Evolutionary conservation across 2,797 vertebrate genomes (phyloP).

Genomic region (Arremon aurantiirostris): DNA sequence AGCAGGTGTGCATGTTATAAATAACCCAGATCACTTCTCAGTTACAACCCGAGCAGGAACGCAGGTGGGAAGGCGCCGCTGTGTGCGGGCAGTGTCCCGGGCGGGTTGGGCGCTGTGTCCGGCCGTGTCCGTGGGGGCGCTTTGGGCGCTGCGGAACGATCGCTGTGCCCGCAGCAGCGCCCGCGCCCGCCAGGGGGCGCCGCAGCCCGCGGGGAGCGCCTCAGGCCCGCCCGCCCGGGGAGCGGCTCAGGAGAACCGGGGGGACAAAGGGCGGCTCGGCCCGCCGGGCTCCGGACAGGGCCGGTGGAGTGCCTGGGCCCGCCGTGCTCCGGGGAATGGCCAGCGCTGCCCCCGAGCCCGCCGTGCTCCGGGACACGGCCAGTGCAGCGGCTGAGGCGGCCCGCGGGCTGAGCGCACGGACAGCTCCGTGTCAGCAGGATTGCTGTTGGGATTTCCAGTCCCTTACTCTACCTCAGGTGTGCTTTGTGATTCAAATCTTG

Average conservation of each 20-base stretch:
- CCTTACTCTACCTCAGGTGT: background rate
- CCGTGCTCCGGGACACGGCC: too few relatives aligned
- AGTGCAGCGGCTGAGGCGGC: too few relatives aligned
- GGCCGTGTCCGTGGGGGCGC: background rate
- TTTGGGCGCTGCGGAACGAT: too few relatives aligned
- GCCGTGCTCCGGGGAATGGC: too few relatives aligned
- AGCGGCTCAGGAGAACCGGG: background rate
- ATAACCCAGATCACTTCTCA: background rate
- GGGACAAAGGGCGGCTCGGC: background rate
- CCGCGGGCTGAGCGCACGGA: background rate
- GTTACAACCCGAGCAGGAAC: background rate
- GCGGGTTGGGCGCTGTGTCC: background rate
- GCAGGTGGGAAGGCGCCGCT: background rate
- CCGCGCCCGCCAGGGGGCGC: background rate
- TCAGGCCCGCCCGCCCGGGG: background rate
- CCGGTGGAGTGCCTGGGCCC: too few relatives aligned
- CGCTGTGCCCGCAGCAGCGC: background rate
- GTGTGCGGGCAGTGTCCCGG: background rate
- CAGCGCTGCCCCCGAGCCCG: too few relatives aligned
- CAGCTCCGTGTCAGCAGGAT: accelerated
- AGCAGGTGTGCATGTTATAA: background rate
- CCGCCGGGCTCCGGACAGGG: background rate
- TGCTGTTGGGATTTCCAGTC: background rate
- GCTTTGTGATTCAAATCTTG: background rate
- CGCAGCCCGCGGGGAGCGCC: background rate